phyloP scores from a whole-genome alignment of 23 tunicate genomes.

The Halocynthia aurantium region DNA sequence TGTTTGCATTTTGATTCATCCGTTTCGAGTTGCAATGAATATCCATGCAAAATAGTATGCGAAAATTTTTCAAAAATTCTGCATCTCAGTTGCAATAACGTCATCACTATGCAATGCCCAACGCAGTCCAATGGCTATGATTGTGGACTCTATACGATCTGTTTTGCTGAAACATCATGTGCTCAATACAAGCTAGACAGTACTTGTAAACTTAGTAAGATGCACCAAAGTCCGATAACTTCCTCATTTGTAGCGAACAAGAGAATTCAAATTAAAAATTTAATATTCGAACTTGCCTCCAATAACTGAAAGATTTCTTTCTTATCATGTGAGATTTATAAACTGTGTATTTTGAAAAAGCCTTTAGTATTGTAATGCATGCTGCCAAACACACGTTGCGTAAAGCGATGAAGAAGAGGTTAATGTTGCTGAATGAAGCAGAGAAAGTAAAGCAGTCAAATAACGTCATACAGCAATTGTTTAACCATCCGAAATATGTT shows the following conservation, averaged over 20 bases:
- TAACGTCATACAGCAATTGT: slow-evolving; percentile 30
- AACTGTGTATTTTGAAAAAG: no score
- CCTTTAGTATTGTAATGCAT: slow-evolving; percentile 31
- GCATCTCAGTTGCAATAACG: neutral
- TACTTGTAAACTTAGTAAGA: neutral
- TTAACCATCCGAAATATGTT: slow-evolving; percentile 29
- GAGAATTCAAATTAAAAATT: neutral
- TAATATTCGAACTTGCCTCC: slow-evolving; percentile 4
- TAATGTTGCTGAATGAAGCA: slow-evolving; percentile 20
- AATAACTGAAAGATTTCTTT: neutral
- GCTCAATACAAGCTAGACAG: neutral
- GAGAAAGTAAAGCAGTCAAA: slow-evolving; percentile 53
- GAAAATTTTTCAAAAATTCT: neutral
- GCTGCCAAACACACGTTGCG: slow-evolving; percentile 67
- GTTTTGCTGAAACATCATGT: neutral
- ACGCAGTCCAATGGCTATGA: slow-evolving; percentile 17
- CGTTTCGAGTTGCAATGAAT: neutral
- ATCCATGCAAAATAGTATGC: neutral
- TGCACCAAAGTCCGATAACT: neutral
- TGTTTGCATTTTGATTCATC: slow-evolving; percentile 27
- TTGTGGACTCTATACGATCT: slow-evolving; percentile 17
- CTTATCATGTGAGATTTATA: no score
- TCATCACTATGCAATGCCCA: slow-evolving; percentile 8
- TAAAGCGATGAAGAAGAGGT: slow-evolving; percentile 55
- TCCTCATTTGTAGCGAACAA: neutral